Percentiles rank a stretch among this genome's conserved stretches.
These are phyloP conservation scores for Rhogogaster chlorosoma DNA, from an alignment of 2,888 invertebrate species.

Conservation along the genomic window DNA sequence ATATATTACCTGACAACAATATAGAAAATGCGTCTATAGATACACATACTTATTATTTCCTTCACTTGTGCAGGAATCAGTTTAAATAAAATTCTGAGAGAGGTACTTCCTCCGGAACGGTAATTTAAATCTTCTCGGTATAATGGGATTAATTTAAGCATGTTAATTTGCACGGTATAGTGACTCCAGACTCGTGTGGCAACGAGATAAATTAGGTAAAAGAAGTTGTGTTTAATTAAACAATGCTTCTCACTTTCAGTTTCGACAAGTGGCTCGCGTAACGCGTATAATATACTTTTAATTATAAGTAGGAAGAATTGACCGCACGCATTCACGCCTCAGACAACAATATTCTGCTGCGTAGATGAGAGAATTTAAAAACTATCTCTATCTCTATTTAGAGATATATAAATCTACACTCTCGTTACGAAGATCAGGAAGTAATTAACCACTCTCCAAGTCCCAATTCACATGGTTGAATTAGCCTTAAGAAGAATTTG, in stretches of 20 bases:
- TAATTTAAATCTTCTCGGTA: conserved; percentile 13
- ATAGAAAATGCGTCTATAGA: too few relatives aligned
- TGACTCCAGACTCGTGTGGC: background rate
- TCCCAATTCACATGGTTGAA: background rate
- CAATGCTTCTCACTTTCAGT: conserved; percentile 40
- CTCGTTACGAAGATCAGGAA: background rate
- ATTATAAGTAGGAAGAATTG: background rate
- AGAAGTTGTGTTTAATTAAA: conserved; percentile 41
- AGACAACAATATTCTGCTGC: background rate
- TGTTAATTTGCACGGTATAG: conserved; percentile 23
- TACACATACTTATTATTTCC: background rate
- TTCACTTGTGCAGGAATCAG: background rate
- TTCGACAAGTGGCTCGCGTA: background rate
- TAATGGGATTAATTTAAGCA: background rate
- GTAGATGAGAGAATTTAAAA: background rate
- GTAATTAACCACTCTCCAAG: background rate
- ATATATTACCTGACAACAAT: background rate
- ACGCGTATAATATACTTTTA: background rate
- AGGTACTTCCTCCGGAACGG: background rate
- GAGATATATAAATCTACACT: background rate
- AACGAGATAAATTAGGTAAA: background rate
- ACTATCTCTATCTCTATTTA: too few relatives aligned
- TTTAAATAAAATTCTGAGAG: background rate
- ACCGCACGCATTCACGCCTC: background rate
- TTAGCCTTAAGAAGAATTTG: background rate